Percentiles rank a stretch among this genome's conserved stretches.
These are phyloP conservation scores for Hylaeus anthracinus DNA, from an alignment of 1,140 invertebrate genomes.

Conservation along the genomic window DNA sequence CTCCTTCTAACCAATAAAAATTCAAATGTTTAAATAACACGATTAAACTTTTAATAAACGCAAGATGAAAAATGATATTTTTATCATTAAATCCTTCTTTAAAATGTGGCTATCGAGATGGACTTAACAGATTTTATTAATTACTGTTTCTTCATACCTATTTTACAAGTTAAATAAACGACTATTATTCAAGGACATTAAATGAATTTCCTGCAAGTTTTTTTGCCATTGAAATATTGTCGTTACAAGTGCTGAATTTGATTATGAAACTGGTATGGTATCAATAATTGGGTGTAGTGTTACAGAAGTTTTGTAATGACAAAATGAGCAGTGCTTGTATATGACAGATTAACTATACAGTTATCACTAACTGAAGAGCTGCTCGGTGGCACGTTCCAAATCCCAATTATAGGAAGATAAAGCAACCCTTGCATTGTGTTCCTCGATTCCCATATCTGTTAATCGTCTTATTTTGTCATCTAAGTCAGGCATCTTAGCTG, in stretches of 20 bases:
- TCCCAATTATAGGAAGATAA: conserved; percentile 95
- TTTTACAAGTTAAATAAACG: conserved; percentile 72
- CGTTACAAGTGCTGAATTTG: conserved; percentile 56
- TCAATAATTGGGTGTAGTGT: conserved; percentile 52
- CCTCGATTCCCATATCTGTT: conserved; percentile 94
- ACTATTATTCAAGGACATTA: conserved; percentile 53
- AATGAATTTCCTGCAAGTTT: conserved; percentile 49
- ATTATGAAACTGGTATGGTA: conserved; percentile 61
- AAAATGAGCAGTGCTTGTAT: conserved; percentile 64
- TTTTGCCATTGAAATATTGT: conserved; percentile 61
- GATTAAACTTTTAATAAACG: conserved; percentile 35
- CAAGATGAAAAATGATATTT: conserved; percentile 42
- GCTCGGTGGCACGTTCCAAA: conserved; percentile 92
- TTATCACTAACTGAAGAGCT: conserved; percentile 91
- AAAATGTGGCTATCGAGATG: conserved; percentile 53
- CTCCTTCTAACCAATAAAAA: conserved; percentile 15
- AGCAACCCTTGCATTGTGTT: conserved; percentile 90
- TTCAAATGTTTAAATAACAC: conserved; percentile 30
- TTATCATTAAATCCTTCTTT: conserved; percentile 44
- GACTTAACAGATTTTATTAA: conserved; percentile 61
- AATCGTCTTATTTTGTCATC: conserved; percentile 91
- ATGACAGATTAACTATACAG: conserved; percentile 63
- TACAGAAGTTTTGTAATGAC: conserved; percentile 59
- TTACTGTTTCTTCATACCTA: conserved; percentile 63
- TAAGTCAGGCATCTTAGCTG: conserved; percentile 87